Conservation (phyloP, 2,113 vertebrate genomes). For the Blennius ocellaris region DNA sequence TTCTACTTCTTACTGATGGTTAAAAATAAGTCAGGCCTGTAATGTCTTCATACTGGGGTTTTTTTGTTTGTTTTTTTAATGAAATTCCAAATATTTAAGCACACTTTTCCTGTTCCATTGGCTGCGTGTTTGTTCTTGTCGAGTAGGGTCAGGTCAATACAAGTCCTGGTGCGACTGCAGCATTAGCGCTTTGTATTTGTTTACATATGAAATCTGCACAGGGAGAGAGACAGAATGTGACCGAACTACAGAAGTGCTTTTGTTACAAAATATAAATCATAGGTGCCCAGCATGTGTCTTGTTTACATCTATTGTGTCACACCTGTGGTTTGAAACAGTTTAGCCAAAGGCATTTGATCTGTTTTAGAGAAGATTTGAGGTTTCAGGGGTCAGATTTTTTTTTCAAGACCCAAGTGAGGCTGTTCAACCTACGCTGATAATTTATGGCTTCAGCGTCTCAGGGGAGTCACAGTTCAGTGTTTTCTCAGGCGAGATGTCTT, state of each 20-base stretch:
- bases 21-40: not conserved
- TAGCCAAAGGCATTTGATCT: not conserved
- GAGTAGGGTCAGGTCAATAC: no score
- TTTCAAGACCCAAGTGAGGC: not conserved
- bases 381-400: not conserved
- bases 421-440: conserved; percentile 2
- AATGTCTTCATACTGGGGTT: not conserved
- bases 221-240: no score
- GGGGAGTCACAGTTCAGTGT: conserved; percentile 2
- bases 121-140: no score
- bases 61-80: not conserved
- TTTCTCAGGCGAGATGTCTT: not conserved
- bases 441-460: conserved; percentile 13
- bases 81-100: not conserved
- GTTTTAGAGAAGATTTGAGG: not conserved
- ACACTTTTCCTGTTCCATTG: no score
- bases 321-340: not conserved
- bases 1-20: not conserved
- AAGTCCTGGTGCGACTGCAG: no score
- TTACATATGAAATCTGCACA: no score
- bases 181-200: no score
- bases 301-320: no score
- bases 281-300: no score
- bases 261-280: no score
- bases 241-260: no score